Base-by-base conservation (phyloP, 1,140 invertebrate species). In the Zaprionus ornatus region DNA sequence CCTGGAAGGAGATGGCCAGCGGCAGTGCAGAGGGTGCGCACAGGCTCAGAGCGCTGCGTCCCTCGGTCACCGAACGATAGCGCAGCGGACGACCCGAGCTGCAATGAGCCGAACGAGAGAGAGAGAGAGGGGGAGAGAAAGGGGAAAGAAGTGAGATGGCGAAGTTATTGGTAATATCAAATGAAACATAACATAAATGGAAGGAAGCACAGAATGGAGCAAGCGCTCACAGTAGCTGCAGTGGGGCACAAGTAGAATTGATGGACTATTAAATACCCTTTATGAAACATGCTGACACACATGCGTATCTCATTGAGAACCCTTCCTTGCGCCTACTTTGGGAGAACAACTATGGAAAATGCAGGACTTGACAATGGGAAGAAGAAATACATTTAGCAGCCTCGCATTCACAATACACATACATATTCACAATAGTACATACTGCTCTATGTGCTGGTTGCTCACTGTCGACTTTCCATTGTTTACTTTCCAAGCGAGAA, bases 21-120 rank as follows among this genome's bases (percentile, higher is more conserved):
- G 95, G 95, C 10, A 95, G 91, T 2, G 95, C 93, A 13, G 95
- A 94, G 13, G 94, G 94, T 3, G 94, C 94, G 78, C 94, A 95
- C 23, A 95, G 80, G 75, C 94, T 93, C 42, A 94, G 91, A 15
- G 94, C 93, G 21, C 94, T 93, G 3, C 95, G 90, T 70, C 93
- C 93, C 79, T 95, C 95, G 32, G 93, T 95, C 48, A 95, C 95
- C 5, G 95, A 95, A 19, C 94, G 93, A 91, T 95, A 95, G 48
- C 95, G 93, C 37, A 94, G 91, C 21, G 94, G 94, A 56, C 95
- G 93, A 0, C 94, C 94, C 52, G 94, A 93, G 75, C 95, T 95
- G 85, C 68, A 50, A 50, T 1, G 19, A 50, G 19, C 10, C 12
- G 3, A 42, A n/a, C 17, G 19, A 21, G 17, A 12, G 9, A 48